Evolutionary conservation across 2,888 invertebrate species (phyloP), one percentile per base, ranked within the genome.

Genomic region (Drosophila limbata): DNA sequence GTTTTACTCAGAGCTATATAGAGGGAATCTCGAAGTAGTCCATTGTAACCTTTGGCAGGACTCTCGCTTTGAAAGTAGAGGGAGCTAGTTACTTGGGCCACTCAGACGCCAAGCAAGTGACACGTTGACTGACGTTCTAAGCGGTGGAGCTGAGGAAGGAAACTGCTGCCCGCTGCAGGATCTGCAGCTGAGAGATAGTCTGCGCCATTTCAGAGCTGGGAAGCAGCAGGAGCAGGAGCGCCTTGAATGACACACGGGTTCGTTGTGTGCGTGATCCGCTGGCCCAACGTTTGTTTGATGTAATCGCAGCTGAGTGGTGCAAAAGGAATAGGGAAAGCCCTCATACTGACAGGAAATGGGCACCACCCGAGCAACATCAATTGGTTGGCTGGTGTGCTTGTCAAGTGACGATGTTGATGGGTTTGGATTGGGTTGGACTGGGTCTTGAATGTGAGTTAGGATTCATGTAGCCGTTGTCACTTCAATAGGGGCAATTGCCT

Each of bases 101-200:
- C 57, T 47, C 42, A 60, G 68, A 66, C 31, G 69, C 60, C 72
- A 57, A 56, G 40, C 66, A 67, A 68, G 40, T 77, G 82, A 71
- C 84, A 81, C 47, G 50, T 69, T 77, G 79, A 82, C 70, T 74
- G 84, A 77, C 84, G 57, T 72, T 67, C 65, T 52, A 77, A 77
- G 77, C 78, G 64, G 59, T 68, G 44, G 37, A 42, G 61, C 56
- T 61, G 37, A 19, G 21, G 40, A 13, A 19, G 25, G 40, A 13
- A n/a, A 8, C 28, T 31, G 45, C 37, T 55, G 33, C 39, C 28
- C 33, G 37, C 40, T 17, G 21, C 31, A 51, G 52, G 35, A 61
- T 51, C 61, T 52, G 33, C 15, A 28, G 60, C 42, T 21, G 42
- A 39, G 31, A 42, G 50, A 11, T 39, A 17, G 25, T 17, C 28